These are phyloP conservation scores for Deroptyus accipitrinus DNA, from an alignment of 2,113 vertebrate genomes.

Conservation along the genomic window DNA sequence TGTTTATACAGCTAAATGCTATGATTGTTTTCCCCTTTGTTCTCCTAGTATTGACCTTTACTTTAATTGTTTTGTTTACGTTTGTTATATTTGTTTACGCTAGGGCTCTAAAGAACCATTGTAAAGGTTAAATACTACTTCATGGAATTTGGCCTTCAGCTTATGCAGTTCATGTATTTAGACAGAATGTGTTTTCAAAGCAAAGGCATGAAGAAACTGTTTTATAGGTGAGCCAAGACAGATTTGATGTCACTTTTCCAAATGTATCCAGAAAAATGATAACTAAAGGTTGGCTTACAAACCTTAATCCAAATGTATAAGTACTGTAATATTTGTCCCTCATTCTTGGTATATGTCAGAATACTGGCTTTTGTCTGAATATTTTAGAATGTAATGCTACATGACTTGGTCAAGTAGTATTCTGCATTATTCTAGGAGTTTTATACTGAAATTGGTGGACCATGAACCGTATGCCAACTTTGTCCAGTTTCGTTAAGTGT, in stretches of 20 bases:
- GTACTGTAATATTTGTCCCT: not conserved
- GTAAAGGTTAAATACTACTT: not conserved
- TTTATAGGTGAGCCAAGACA: not conserved
- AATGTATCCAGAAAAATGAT: not conserved
- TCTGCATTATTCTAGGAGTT: not conserved
- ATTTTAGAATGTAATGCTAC: not conserved
- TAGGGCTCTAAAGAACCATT: not conserved
- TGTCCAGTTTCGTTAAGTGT: not conserved
- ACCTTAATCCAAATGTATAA: not conserved
- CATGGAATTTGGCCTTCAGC: not conserved
- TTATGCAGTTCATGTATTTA: not conserved
- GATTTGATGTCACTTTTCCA: not conserved
- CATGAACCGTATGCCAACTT: not conserved
- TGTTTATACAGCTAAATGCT: not conserved
- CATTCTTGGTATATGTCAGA: not conserved
- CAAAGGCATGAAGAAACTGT: not conserved
- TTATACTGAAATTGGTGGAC: not conserved
- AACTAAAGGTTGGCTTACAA: not conserved
- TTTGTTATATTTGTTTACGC: not conserved
- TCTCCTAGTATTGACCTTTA: not conserved
- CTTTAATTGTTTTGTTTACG: not conserved
- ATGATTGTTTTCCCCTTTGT: not conserved
- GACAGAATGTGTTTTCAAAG: not conserved
- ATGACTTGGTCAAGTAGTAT: rapidly evolving
- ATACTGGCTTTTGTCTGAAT: not conserved